These are phyloP conservation scores for Gastrophysa polygoni DNA, from an alignment of 2,888 invertebrate genomes.

Conservation along the genomic window DNA sequence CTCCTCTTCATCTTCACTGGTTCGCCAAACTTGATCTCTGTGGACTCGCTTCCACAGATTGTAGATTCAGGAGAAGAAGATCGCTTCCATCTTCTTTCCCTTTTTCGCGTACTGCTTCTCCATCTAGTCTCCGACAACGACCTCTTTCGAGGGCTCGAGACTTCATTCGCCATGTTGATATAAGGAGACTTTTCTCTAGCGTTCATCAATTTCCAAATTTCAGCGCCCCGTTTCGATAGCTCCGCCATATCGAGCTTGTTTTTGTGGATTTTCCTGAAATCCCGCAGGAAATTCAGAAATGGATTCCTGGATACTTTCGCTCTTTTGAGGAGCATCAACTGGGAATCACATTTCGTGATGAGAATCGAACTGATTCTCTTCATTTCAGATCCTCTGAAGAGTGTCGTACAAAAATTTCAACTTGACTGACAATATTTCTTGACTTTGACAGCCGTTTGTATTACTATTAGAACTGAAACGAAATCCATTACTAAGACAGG, in stretches of 20 bases:
- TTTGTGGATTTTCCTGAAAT: slow-evolving; percentile 35
- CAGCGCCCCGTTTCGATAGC: slow-evolving; percentile 30
- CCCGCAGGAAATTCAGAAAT: slow-evolving; percentile 41
- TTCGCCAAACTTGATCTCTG: neutral
- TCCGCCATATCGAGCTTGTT: slow-evolving; percentile 31
- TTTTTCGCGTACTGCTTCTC: no score
- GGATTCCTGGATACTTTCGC: slow-evolving; percentile 30
- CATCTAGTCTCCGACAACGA: neutral
- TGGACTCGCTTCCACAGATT: neutral
- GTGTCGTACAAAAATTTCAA: neutral
- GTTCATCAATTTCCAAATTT: slow-evolving; percentile 40
- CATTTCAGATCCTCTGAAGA: neutral
- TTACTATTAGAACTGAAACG: no score
- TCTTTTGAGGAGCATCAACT: neutral
- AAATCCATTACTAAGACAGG: no score
- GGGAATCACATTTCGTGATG: neutral
- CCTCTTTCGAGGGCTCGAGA: slow-evolving; percentile 23
- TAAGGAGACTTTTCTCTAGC: slow-evolving; percentile 40
- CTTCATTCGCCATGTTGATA: slow-evolving; percentile 32
- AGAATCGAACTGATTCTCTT: neutral
- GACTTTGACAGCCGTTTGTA: neutral
- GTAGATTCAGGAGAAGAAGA: neutral
- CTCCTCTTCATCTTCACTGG: neutral
- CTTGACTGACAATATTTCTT: neutral
- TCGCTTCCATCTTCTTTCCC: slow-evolving; percentile 7